Conservation (phyloP, 2,113 vertebrate genomes). For the Sardina pilchardus region DNA sequence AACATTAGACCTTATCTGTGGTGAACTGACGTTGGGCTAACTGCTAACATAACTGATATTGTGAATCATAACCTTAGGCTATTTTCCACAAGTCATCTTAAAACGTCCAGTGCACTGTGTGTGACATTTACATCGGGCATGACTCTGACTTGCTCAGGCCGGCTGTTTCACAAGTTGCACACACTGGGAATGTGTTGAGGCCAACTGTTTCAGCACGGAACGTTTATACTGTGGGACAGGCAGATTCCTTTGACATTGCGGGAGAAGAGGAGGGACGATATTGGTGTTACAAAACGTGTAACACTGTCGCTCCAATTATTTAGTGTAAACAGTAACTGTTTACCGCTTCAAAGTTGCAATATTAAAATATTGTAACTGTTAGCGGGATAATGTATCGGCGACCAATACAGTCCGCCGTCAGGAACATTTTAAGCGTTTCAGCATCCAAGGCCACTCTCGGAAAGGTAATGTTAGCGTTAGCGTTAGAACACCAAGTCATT, state of each 20-base stretch:
- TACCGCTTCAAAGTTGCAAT: constrained; percentile 38
- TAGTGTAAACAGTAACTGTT: constrained; percentile 29
- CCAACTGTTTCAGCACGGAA: constrained; percentile 49
- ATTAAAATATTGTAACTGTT: constrained; percentile 18
- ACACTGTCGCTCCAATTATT: background rate
- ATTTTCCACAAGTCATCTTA: background rate
- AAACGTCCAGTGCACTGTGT: background rate
- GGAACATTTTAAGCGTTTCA: constrained; percentile 44
- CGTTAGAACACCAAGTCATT: background rate
- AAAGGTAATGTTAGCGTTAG: constrained; percentile 60
- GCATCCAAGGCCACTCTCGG: constrained; percentile 46
- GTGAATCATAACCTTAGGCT: background rate
- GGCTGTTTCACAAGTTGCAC: background rate
- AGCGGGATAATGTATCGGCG: constrained; percentile 70
- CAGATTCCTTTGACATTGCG: constrained; percentile 71
- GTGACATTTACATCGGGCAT: background rate
- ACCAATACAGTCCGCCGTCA: constrained; percentile 63
- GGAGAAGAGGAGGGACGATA: constrained; percentile 42
- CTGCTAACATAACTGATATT: background rate
- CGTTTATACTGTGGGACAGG: constrained; percentile 43
- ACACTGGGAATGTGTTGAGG: background rate
- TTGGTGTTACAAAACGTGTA: constrained; percentile 52
- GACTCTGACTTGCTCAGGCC: background rate
- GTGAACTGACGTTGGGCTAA: background rate
- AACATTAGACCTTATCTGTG: too few species aligned